phyloP scores from a whole-genome alignment of 2,797 vertebrate species.

The Thripadectes ignobilis region DNA sequence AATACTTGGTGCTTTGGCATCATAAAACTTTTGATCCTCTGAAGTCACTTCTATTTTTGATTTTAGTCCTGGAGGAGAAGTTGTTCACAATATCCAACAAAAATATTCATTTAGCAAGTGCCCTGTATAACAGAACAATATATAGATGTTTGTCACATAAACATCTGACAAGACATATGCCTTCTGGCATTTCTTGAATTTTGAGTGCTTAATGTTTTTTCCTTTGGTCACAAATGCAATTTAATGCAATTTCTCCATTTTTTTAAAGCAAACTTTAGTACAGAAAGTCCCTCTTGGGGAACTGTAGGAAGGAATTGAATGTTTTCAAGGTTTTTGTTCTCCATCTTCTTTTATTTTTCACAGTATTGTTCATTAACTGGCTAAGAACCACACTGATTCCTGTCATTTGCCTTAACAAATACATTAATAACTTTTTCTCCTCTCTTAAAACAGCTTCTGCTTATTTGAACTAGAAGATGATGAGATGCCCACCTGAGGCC shows the following conservation, averaged over 20 bases:
- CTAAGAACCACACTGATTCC: background rate
- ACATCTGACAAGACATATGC: constrained; percentile 40
- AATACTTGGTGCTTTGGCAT: background rate
- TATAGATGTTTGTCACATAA: constrained; percentile 41
- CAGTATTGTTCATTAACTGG: background rate
- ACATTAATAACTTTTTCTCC: background rate
- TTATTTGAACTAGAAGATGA: background rate
- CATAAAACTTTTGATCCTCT: background rate
- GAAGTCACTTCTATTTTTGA: constrained; percentile 11
- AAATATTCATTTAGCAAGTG: constrained; percentile 30
- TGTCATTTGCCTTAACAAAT: background rate
- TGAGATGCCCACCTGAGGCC: background rate
- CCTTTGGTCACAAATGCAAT: constrained; percentile 32
- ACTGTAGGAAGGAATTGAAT: background rate
- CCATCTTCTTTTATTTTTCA: background rate
- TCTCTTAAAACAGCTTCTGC: background rate
- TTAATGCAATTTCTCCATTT: background rate
- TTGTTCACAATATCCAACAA: constrained; percentile 21
- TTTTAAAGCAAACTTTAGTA: background rate
- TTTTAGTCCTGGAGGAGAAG: constrained; percentile 39
- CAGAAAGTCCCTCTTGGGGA: constrained; percentile 1
- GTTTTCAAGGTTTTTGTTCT: background rate
- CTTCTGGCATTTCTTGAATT: constrained; percentile 55
- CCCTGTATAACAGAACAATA: constrained; percentile 5
- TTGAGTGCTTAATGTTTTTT: constrained; percentile 46